Percentiles rank a stretch among this genome's conserved stretches.
Conservation (phyloP, 2,797 vertebrate genomes). For the Protosalanx chinensis region DNA sequence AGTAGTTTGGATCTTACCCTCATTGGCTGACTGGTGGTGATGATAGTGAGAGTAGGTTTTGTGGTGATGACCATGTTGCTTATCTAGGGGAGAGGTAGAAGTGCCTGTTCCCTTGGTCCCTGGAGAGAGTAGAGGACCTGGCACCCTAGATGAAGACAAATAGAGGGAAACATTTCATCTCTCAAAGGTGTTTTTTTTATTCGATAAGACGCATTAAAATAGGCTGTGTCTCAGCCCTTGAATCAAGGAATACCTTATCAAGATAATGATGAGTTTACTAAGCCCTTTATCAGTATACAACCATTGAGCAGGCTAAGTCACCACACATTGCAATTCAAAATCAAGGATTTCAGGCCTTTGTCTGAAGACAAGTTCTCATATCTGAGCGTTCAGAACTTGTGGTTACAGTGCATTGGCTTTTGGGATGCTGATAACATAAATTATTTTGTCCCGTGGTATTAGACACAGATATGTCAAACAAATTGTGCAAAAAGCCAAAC, state of each 20-base stretch:
- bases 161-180: conserved; percentile 7
- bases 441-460: conserved; percentile 43
- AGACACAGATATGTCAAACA: conserved; percentile 37
- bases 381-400: conserved; percentile 39
- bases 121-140: conserved; percentile 78
- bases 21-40: conserved; percentile 73
- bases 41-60: conserved; percentile 84
- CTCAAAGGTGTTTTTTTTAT: not conserved
- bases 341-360: conserved; percentile 61
- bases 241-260: not conserved
- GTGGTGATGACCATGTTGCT: conserved; percentile 79
- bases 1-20: conserved; percentile 65
- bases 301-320: conserved; percentile 43
- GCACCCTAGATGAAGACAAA: conserved; percentile 69
- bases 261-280: conserved; percentile 26
- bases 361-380: conserved; percentile 33
- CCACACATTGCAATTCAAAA: conserved; percentile 64
- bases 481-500: conserved; percentile 33
- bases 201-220: not conserved
- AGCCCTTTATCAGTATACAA: conserved; percentile 43
- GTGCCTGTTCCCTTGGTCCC: conserved; percentile 83
- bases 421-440: conserved; percentile 48
- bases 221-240: not conserved
- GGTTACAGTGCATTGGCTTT: conserved; percentile 32
- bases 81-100: conserved; percentile 77